phyloP scores from a whole-genome alignment of 35 echinoderm and acorn worm species.

The Lytechinus pictus region DNA sequence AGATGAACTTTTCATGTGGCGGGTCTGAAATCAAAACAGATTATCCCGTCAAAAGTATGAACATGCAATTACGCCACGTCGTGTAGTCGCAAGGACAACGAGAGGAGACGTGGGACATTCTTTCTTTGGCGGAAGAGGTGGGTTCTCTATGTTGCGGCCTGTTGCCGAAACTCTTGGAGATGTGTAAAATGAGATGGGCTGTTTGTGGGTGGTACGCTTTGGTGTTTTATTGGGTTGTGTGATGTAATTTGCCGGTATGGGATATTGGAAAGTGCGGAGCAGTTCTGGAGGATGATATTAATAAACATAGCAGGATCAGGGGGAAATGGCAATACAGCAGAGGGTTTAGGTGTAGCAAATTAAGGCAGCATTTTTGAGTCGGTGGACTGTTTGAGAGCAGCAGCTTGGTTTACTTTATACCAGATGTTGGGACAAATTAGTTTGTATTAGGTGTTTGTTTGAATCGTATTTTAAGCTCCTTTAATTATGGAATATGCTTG shows the following conservation, averaged over 20 bases:
- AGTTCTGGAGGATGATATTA: background rate
- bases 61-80: slow-evolving; percentile 32
- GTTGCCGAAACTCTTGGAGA: background rate
- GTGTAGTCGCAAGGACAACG: background rate
- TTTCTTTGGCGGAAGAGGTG: background rate
- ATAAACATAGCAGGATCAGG: background rate
- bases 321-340: background rate
- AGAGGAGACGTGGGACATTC: background rate
- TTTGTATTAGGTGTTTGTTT: background rate
- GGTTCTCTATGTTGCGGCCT: background rate
- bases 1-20: background rate
- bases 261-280: background rate
- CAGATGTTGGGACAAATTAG: background rate
- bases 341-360: background rate
- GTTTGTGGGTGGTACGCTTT: background rate
- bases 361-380: background rate
- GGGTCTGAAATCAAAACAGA: background rate
- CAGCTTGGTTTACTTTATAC: background rate
- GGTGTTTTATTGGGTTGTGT: background rate
- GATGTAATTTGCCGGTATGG: background rate
- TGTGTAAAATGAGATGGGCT: background rate
- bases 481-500: no score
- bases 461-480: no score
- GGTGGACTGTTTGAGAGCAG: background rate
- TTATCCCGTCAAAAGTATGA: background rate